Percentiles rank a stretch among this genome's conserved stretches.
phyloP scores from a whole-genome alignment of 2,113 vertebrate genomes.

The Anguilla japonica region DNA sequence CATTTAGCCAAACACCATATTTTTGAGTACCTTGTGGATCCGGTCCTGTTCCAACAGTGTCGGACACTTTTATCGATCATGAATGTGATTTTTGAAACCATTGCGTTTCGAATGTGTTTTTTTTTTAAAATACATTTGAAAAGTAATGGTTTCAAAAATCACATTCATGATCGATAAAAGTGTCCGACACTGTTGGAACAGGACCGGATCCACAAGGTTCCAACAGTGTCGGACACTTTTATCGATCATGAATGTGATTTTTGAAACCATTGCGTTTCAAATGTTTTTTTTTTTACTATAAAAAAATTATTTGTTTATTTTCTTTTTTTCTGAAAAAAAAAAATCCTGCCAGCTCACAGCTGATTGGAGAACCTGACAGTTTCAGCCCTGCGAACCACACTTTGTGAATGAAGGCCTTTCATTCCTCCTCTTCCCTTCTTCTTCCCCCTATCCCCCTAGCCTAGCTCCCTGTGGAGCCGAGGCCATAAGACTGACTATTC shows the following conservation, averaged over 20 bases:
- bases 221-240: no score
- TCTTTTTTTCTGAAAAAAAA: neutral
- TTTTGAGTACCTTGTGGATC: neutral
- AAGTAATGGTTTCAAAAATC: no score
- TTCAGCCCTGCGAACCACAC: neutral
- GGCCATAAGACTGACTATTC: slow-evolving; percentile 19
- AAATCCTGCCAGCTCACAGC: neutral
- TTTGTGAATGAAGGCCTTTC: slow-evolving; percentile 26
- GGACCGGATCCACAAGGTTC: no score
- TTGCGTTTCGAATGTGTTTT: no score
- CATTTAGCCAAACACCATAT: neutral
- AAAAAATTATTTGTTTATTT: neutral
- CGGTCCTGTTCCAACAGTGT: neutral
- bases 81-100: no score
- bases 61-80: neutral
- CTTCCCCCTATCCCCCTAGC: neutral
- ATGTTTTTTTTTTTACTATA: no score
- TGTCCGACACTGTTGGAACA: no score
- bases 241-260: no score
- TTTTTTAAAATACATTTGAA: no score
- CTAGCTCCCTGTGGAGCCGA: slow-evolving; percentile 1
- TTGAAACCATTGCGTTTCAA: no score
- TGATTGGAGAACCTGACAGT: neutral
- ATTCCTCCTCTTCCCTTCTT: slow-evolving; percentile 1
- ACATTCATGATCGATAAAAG: neutral